Conservation (phyloP, 2,797 vertebrate genomes). For the Pseudomugil tenellus region DNA sequence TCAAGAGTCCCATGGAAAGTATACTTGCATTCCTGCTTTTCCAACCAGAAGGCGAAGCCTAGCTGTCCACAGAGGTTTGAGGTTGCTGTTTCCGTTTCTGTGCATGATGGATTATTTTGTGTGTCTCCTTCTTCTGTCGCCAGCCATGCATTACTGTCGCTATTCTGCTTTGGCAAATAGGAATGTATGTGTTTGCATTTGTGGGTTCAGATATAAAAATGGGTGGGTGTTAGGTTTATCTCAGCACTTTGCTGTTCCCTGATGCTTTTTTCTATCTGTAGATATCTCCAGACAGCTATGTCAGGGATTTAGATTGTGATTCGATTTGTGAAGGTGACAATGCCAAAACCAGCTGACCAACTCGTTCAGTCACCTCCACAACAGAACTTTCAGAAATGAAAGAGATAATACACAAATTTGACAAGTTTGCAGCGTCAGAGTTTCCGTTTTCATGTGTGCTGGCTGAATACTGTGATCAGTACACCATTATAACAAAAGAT, state of each 20-base stretch:
- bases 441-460: not conserved
- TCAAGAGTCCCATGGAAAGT: conserved; percentile 68
- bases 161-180: conserved; percentile 74
- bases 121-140: conserved; percentile 67
- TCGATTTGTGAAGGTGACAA: conserved; percentile 73
- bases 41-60: conserved; percentile 63
- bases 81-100: conserved; percentile 78
- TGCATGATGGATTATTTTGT: conserved; percentile 84
- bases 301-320: conserved; percentile 71
- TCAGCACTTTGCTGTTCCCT: conserved; percentile 78
- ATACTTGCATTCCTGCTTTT: conserved; percentile 67
- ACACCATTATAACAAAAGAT: not conserved
- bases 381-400: conserved; percentile 49
- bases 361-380: conserved; percentile 57
- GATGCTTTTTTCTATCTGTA: conserved; percentile 72
- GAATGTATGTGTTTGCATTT: conserved; percentile 81
- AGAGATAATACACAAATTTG: not conserved
- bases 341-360: conserved; percentile 54
- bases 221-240: conserved; percentile 66
- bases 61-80: conserved; percentile 71
- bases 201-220: conserved; percentile 73
- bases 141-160: conserved; percentile 76
- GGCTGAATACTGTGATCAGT: not conserved
- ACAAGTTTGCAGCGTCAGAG: not conserved
- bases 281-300: conserved; percentile 73